Evolutionary conservation across 2,797 vertebrate species (phyloP).

Genomic region (Mormyrops boulengeri): DNA sequence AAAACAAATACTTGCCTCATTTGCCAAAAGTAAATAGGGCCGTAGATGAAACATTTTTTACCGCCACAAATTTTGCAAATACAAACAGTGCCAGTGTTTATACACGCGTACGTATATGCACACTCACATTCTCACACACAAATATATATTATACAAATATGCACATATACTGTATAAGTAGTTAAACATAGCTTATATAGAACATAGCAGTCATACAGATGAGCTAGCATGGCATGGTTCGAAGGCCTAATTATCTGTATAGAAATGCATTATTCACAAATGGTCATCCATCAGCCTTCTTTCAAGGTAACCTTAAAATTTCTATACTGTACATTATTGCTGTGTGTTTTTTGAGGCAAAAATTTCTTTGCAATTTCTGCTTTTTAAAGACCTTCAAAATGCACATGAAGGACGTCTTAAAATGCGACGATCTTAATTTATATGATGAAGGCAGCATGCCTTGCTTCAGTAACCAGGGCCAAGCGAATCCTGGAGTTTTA

Average conservation of each 20-base stretch:
- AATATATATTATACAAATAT: not conserved
- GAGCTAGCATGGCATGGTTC: not conserved
- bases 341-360: conserved; percentile 17
- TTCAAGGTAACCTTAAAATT: not conserved
- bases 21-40: not conserved
- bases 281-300: not conserved
- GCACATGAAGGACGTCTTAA: not conserved
- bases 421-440: not conserved
- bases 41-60: not conserved
- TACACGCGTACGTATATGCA: not conserved
- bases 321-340: conserved; percentile 12
- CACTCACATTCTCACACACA: not conserved
- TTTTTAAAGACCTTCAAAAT: not conserved
- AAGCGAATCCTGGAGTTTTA: too few species aligned
- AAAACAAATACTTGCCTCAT: not conserved
- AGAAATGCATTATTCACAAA: not conserved
- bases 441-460: not conserved
- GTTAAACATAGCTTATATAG: not conserved
- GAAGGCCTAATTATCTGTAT: not conserved
- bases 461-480: not conserved
- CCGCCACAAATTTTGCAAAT: not conserved
- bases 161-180: not conserved
- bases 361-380: not conserved
- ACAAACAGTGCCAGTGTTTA: not conserved
- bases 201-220: not conserved